Evolutionary conservation across 2,888 invertebrate genomes (phyloP), one percentile per base, ranked within the genome.

Genomic region (Holacanthella duospinosa): DNA sequence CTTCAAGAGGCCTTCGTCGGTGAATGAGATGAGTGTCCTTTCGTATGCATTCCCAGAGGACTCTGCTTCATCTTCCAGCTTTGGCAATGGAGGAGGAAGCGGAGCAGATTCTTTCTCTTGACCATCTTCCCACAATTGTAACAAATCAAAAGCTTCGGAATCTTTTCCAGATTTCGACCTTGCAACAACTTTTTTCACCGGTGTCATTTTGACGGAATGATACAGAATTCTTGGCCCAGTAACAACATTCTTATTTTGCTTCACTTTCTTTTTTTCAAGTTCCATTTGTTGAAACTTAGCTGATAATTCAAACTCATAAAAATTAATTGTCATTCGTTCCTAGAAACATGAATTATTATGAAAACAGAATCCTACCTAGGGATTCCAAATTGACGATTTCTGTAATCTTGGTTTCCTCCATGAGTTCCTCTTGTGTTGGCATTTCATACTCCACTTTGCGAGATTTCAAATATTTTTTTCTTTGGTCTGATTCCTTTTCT

Each of bases 331-430:
- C 36, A 36, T 53, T 6, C 4, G 25, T 6, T 21, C 9, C 9
- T 53, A 24, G 56, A 19, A 63, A 1, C 1, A 55, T 36, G 4
- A 27, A 19, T 58, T 21, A 48, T 25, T 54, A 53, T n/a, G 4
- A 43, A 44, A 57, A 61, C 28, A 56, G 36, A 25, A 28, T 21
- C 68, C 74, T 80, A 91, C 93, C 92, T 75, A 97, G 80, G 36
- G 94, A 94, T 78, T 90, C 89, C 0, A 93, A 78, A 79, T 99
- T 99, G 75, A 92, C 86, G 73, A 88, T 82, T 77, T 96, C 99
- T 0, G 99, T 99, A 25, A 88, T 83, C 75, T 90, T 86, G 0
- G 97, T 96, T 79, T 99, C 99, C 73, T 87, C 89, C 25, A 99
- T 79, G 43, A 96, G 80, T 77, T 97, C 93, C 73, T 92, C 92